Conservation (phyloP, 1,140 invertebrate species). For the Tachypleus tridentatus region DNA sequence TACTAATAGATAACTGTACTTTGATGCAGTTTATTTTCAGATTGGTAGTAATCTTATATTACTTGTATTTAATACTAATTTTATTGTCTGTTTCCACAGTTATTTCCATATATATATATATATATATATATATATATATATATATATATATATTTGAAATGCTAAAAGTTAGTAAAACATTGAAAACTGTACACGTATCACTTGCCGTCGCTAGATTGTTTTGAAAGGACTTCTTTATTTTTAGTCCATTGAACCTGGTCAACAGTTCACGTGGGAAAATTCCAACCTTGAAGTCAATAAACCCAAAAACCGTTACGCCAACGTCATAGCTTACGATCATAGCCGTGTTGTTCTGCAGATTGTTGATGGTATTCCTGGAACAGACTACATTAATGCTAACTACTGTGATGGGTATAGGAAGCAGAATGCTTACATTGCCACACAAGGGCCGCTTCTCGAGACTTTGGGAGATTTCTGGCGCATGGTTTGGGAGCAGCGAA, state of each 20-base stretch:
- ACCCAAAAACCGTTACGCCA: slow-evolving; percentile 97
- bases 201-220: too few species aligned
- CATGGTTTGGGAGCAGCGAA: slow-evolving; percentile 96
- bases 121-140: too few species aligned
- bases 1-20: too few species aligned
- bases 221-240: too few species aligned
- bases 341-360: slow-evolving; percentile 89
- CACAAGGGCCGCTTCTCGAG: slow-evolving; percentile 89
- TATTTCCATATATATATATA: too few species aligned
- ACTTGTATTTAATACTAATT: too few species aligned
- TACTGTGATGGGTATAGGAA: slow-evolving; percentile 94
- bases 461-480: slow-evolving; percentile 97
- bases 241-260: slow-evolving; percentile 87
- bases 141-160: too few species aligned
- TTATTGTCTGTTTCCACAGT: too few species aligned
- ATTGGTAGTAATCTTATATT: too few species aligned
- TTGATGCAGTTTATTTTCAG: too few species aligned
- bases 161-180: too few species aligned
- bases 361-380: slow-evolving; percentile 59
- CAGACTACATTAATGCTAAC: slow-evolving; percentile 98
- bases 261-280: slow-evolving; percentile 99
- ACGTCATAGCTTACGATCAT: slow-evolving; percentile 99
- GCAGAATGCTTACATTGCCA: slow-evolving; percentile 94
- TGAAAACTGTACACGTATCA: too few species aligned
- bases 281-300: slow-evolving; percentile 97